phyloP scores from a whole-genome alignment of 2,888 invertebrate species.

The Parnassius orleans region DNA sequence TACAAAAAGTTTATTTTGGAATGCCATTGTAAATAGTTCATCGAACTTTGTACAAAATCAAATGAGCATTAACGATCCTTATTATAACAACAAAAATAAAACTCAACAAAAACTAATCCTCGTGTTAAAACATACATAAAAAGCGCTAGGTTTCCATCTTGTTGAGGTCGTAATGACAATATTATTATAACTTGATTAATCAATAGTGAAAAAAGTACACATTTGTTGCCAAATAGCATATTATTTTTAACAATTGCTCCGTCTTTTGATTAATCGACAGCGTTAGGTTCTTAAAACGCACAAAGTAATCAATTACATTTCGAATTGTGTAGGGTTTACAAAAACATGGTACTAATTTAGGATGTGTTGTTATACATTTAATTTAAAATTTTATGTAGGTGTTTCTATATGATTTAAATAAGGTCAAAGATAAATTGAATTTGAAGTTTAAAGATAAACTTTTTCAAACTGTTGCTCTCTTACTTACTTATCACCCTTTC shows the following conservation, averaged over 20 bases:
- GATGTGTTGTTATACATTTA: no score
- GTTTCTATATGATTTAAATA: no score
- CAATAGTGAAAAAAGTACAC: conserved; percentile 26
- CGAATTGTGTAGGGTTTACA: conserved; percentile 26
- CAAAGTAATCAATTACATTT: conserved; percentile 44
- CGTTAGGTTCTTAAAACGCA: conserved; percentile 40
- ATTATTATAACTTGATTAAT: conserved; percentile 54
- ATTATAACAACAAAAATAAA: conserved; percentile 29
- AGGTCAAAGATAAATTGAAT: no score
- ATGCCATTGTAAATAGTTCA: conserved; percentile 44
- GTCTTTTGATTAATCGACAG: conserved; percentile 49
- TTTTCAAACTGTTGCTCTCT: no score
- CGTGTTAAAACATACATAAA: conserved; percentile 32
- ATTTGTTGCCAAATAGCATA: conserved; percentile 56
- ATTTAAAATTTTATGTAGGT: no score
- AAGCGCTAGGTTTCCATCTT: conserved; percentile 39
- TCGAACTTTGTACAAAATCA: conserved; percentile 38
- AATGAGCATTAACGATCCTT: conserved; percentile 33
- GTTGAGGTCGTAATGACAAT: conserved; percentile 59
- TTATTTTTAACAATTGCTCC: conserved; percentile 47
- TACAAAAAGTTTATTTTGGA: conserved; percentile 24
- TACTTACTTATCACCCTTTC: no score
- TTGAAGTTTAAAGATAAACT: no score
- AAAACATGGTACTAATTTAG: conserved; percentile 2
- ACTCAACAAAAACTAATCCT: conserved; percentile 30